Evolutionary conservation across 2,888 invertebrate species (phyloP).

Genomic region (Ceraclea dissimilis): DNA sequence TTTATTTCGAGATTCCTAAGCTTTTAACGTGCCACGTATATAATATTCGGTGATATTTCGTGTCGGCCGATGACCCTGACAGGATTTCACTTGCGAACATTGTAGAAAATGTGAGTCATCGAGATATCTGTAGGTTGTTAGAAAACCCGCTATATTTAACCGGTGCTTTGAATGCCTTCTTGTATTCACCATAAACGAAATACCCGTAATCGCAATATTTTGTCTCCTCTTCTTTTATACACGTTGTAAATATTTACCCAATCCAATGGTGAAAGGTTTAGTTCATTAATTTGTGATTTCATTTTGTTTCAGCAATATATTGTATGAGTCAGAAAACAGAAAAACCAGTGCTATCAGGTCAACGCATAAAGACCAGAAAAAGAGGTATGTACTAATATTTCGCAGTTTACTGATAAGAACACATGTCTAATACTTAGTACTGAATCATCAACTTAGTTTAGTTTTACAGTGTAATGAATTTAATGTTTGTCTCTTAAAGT

Average conservation of each 20-base stretch:
- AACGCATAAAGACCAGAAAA: constrained; percentile 99
- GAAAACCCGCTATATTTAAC: no score
- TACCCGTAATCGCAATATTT: no score
- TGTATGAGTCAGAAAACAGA: constrained; percentile 99
- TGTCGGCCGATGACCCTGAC: constrained; percentile 22
- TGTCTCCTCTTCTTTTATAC: no score
- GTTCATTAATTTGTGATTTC: constrained; percentile 20
- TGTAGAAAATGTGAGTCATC: neutral
- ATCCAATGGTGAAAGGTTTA: neutral
- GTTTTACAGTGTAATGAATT: no score
- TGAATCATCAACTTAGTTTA: no score
- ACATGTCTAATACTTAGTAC: no score
- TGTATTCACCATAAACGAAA: no score
- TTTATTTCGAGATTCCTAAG: no score
- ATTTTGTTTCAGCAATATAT: constrained; percentile 68
- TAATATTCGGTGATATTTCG: constrained; percentile 1
- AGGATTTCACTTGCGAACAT: constrained; percentile 3
- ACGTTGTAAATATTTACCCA: neutral
- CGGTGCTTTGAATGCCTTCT: no score
- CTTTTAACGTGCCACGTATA: no score
- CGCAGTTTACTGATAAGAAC: no score
- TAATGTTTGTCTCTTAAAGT: no score
- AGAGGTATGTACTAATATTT: constrained; percentile 84
- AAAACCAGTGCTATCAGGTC: constrained; percentile 99
- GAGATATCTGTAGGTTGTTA: neutral